A percentile compares a stretch with the other conserved stretches of the same genome.
phyloP scores from a whole-genome alignment of 2,888 invertebrate species.

The Sesia apiformis region DNA sequence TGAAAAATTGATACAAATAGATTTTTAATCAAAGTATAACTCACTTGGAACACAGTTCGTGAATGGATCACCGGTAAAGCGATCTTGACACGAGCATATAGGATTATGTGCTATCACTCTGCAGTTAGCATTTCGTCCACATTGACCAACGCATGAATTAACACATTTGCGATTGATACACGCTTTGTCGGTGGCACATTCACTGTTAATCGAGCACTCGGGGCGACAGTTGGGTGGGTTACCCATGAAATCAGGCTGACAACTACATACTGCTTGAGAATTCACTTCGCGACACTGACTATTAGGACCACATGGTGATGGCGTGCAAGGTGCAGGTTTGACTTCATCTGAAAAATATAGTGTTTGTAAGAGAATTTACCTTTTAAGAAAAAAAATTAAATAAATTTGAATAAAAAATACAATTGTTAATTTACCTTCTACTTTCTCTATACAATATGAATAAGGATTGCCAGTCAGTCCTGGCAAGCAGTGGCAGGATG shows the following conservation, averaged over 20 bases:
- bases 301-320: conserved; percentile 87
- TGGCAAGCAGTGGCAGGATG: conserved; percentile 80
- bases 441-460: conserved; percentile 69
- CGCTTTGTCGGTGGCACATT: conserved; percentile 83
- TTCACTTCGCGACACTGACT: conserved; percentile 81
- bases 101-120: conserved; percentile 89
- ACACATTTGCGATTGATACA: conserved; percentile 85
- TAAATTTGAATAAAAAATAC: background rate
- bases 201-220: conserved; percentile 86
- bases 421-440: conserved; percentile 39
- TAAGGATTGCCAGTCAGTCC: conserved; percentile 84
- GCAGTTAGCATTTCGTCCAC: conserved; percentile 86
- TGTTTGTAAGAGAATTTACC: background rate
- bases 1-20: background rate
- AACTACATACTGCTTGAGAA: conserved; percentile 82
- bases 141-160: conserved; percentile 86
- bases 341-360: conserved; percentile 35
- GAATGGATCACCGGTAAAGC: conserved; percentile 87
- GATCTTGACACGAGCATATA: conserved; percentile 82
- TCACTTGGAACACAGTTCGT: conserved; percentile 71
- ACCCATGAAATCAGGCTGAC: conserved; percentile 81
- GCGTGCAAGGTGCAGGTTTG: conserved; percentile 75
- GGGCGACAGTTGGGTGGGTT: conserved; percentile 86
- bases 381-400: background rate
- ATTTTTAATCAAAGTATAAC: conserved; percentile 9